These are phyloP conservation scores for Cryptoblepharus egeriae DNA, from an alignment of 2,797 vertebrate genomes.

Conservation along the genomic window DNA sequence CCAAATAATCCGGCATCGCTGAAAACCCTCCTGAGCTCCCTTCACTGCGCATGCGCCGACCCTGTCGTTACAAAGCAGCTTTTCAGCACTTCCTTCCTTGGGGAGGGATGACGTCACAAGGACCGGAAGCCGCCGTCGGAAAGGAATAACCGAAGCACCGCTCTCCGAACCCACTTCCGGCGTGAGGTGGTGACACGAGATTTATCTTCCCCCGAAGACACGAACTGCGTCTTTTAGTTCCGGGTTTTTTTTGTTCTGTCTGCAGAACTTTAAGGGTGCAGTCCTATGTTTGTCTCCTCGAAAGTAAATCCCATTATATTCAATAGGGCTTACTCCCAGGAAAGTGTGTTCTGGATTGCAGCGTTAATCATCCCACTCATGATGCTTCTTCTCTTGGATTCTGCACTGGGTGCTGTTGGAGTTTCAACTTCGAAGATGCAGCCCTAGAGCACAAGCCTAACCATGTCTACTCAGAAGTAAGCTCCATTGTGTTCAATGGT, in stretches of 20 bases:
- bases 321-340: no score
- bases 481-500: no score
- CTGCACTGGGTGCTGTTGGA: no score
- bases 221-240: no score
- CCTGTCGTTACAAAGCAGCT: constrained; percentile 74
- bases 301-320: no score
- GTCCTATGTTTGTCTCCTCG: no score
- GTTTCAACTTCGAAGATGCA: no score
- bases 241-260: no score
- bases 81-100: not conserved
- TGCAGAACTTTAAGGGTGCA: not conserved
- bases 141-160: not conserved
- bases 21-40: not conserved
- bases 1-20: constrained; percentile 94
- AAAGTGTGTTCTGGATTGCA: no score
- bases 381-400: not conserved
- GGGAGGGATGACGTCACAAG: not conserved
- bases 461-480: no score
- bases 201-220: not conserved
- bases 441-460: no score
- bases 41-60: not conserved
- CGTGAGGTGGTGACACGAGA: not conserved
- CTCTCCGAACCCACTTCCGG: not conserved
- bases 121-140: constrained; percentile 7
- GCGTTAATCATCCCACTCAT: no score